Evolutionary conservation across 2,888 invertebrate genomes (phyloP).

Genomic region (Zhengitettix transpicula): DNA sequence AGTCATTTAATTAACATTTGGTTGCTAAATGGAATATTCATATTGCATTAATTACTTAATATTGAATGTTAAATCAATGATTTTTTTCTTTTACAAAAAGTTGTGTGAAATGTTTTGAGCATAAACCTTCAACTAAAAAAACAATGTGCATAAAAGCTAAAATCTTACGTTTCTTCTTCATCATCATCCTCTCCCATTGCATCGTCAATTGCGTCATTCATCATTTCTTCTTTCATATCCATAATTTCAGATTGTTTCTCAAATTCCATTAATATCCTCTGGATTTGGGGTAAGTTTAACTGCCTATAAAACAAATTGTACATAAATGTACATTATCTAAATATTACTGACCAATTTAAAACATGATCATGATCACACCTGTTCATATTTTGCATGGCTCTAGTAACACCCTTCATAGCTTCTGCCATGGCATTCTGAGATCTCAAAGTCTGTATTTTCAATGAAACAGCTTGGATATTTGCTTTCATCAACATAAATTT

Average conservation of each 20-base stretch:
- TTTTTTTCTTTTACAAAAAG: too few relatives aligned
- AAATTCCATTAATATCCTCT: conserved; percentile 91
- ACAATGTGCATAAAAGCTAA: too few relatives aligned
- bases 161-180: conserved; percentile 77
- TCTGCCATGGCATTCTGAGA: conserved; percentile 99
- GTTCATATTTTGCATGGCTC: conserved; percentile 98
- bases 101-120: too few relatives aligned
- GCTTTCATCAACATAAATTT: conserved; percentile 99
- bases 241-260: conserved; percentile 99
- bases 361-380: conserved; percentile 28
- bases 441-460: conserved; percentile 93
- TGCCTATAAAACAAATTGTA: conserved; percentile 34
- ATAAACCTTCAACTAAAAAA: too few relatives aligned
- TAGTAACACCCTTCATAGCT: conserved; percentile 97
- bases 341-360: neutral
- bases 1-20: too few relatives aligned
- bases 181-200: conserved; percentile 98
- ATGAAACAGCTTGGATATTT: conserved; percentile 92
- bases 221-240: conserved; percentile 99
- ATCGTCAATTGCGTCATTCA: conserved; percentile 99
- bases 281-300: conserved; percentile 95
- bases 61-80: too few relatives aligned
- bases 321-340: neutral
- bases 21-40: too few relatives aligned
- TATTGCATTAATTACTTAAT: too few relatives aligned